Base-by-base conservation (phyloP, 2,888 invertebrate species). In the Labia minor region DNA sequence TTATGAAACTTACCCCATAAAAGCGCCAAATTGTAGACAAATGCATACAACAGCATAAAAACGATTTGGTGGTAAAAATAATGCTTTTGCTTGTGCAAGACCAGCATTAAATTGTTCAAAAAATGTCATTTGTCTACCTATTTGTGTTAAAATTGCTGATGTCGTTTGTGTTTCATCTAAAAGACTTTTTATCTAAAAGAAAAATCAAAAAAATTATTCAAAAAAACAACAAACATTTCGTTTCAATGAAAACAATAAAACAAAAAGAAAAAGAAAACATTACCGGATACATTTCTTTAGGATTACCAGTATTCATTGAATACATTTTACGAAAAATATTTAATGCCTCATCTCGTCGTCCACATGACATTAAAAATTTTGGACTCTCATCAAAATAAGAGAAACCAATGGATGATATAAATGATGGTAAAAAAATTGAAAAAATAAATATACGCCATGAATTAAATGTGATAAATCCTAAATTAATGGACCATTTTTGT, bases 351-450 rank as follows among this genome's bases (percentile, higher is more conserved):
- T 84, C 81, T 69, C 85, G 85, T 62, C 83, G 78, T 0, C 87
- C 86, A 63, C 84, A 80, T 0, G 86, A 83, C 83, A 90, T 85
- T 1, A 90, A 78, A 76, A 88, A 90, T 76, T 89, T 89, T 3
- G 90, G 90, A 74, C 89, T 90, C 76, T 91, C 91, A 0, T 90
- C 77, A 62, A 73, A 89, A 67, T 87, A 78, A 69, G 82, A 81
- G 69, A 84, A 77, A 65, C 85, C 78, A 0, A 82, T 79, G 0
- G 86, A 86, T 6, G 88, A 84, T 0, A 87, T 71, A 0, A 91
- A 74, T 19, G 87, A 86, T 8, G 91, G 87, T 68, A 89, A 68
- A 0, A 84, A 83, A 0, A 85, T n/a, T 1, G 77, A 62, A 1
- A 75, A 72, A 1, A 78, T 70, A 71, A 79, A 83, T 1, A 82